Evolutionary conservation across 2,113 vertebrate species (phyloP).

Genomic region (Lagenorhynchus albirostris): DNA sequence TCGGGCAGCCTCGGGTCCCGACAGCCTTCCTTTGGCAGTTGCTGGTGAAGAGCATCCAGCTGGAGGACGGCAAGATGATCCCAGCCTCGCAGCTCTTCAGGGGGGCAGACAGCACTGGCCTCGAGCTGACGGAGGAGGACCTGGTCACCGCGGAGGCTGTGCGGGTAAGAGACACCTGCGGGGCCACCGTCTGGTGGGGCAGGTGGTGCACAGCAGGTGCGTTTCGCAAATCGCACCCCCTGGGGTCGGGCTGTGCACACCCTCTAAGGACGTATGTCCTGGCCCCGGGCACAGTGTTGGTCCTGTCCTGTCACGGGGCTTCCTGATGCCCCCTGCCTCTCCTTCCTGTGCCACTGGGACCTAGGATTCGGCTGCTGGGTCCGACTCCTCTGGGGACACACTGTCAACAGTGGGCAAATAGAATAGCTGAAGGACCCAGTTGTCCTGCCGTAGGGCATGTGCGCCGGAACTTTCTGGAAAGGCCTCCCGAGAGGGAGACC

Average conservation of each 20-base stretch:
- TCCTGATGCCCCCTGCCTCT: not conserved
- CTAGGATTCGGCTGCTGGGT: not conserved
- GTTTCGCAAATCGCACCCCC: not conserved
- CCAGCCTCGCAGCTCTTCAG: conserved; percentile 86
- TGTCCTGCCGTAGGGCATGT: not conserved
- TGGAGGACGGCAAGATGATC: conserved; percentile 91
- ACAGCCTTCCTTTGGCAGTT: conserved; percentile 75
- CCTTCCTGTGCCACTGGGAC: not conserved
- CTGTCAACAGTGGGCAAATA: not conserved
- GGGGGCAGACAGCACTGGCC: conserved; percentile 73
- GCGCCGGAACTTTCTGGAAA: not conserved
- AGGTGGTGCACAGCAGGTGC: fast-evolving
- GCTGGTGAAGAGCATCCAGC: conserved; percentile 89
- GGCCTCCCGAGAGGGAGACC: not conserved
- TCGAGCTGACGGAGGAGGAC: conserved; percentile 88
- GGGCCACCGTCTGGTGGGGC: no score
- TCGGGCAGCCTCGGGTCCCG: not conserved
- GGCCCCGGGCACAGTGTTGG: not conserved
- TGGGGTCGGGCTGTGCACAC: fast-evolving
- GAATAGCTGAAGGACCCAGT: not conserved
- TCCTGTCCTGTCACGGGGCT: not conserved
- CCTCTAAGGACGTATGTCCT: not conserved
- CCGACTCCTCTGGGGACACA: not conserved
- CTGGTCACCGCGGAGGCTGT: conserved; percentile 82
- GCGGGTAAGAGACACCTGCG: conserved; percentile 73